phyloP scores from a whole-genome alignment of 1,140 invertebrate genomes.

The Aporrectodea caliginosa region DNA sequence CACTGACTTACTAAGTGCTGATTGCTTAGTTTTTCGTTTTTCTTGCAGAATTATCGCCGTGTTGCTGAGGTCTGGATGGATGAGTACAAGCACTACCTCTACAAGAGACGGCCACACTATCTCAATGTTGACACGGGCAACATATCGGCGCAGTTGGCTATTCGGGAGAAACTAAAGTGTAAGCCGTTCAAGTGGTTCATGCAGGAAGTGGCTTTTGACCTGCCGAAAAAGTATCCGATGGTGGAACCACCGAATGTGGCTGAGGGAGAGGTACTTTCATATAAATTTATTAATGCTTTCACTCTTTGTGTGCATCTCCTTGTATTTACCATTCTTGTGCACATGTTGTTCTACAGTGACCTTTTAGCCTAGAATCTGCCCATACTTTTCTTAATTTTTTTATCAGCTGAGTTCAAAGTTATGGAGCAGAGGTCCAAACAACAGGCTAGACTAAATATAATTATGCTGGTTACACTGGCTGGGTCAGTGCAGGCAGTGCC shows the following conservation, averaged over 20 bases:
- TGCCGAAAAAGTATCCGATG: conserved; percentile 82
- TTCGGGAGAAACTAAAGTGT: conserved; percentile 75
- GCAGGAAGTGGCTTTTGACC: conserved; percentile 86
- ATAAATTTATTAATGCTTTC: no score
- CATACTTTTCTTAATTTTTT: no score
- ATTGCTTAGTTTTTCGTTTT: not conserved
- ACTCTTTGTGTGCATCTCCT: no score
- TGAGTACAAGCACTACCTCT: conserved; percentile 86
- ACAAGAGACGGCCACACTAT: conserved; percentile 74
- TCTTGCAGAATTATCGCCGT: conserved; percentile 60
- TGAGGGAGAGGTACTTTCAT: conserved; percentile 73
- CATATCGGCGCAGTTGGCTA: conserved; percentile 70
- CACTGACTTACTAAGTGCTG: no score
- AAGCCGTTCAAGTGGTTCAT: conserved; percentile 94
- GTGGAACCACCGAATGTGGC: conserved; percentile 84
- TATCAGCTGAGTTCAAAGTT: no score
- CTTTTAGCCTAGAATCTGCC: no score
- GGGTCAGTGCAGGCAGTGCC: no score
- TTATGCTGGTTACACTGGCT: no score
- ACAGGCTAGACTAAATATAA: no score
- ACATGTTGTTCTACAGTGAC: no score
- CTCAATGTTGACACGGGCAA: conserved; percentile 67
- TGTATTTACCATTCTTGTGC: no score
- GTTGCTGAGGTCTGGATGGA: conserved; percentile 70
- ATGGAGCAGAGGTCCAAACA: no score